Conservation (phyloP, 2,888 invertebrate genomes). For the Sphecodes monilicornis region DNA sequence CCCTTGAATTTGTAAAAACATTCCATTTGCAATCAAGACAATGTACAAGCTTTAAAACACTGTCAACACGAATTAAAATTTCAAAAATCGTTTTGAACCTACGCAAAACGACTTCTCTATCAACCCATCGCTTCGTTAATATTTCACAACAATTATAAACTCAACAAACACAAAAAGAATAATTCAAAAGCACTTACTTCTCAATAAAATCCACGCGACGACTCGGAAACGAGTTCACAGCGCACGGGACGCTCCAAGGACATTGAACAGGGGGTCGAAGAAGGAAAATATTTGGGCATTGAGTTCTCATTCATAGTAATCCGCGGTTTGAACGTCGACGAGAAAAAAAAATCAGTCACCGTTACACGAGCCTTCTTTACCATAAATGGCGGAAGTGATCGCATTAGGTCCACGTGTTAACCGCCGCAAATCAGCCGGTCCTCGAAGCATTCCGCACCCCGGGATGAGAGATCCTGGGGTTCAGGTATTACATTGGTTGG, state of each 20-base stretch:
- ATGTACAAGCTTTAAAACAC: too few species aligned
- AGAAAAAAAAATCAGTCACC: conserved; percentile 51
- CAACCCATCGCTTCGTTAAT: too few species aligned
- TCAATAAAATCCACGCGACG: not conserved
- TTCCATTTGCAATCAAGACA: too few species aligned
- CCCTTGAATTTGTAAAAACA: too few species aligned
- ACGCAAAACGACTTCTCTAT: too few species aligned
- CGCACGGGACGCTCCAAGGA: not conserved
- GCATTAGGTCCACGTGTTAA: conserved; percentile 71
- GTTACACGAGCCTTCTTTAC: conserved; percentile 64
- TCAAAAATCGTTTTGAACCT: too few species aligned
- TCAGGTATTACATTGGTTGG: conserved; percentile 64
- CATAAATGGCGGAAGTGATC: conserved; percentile 76
- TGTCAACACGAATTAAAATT: too few species aligned
- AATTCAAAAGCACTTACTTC: not conserved
- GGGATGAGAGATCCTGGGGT: conserved; percentile 30
- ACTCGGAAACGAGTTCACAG: not conserved
- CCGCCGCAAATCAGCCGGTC: conserved; percentile 63
- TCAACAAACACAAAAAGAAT: too few species aligned
- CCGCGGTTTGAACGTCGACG: conserved; percentile 17
- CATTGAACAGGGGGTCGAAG: not conserved
- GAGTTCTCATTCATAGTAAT: conserved; percentile 4
- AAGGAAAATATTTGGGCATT: conserved; percentile 11
- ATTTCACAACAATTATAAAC: too few species aligned
- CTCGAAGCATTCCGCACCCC: conserved; percentile 29